phyloP scores from a whole-genome alignment of 1,140 invertebrate genomes.

The Pogonus chalceus region DNA sequence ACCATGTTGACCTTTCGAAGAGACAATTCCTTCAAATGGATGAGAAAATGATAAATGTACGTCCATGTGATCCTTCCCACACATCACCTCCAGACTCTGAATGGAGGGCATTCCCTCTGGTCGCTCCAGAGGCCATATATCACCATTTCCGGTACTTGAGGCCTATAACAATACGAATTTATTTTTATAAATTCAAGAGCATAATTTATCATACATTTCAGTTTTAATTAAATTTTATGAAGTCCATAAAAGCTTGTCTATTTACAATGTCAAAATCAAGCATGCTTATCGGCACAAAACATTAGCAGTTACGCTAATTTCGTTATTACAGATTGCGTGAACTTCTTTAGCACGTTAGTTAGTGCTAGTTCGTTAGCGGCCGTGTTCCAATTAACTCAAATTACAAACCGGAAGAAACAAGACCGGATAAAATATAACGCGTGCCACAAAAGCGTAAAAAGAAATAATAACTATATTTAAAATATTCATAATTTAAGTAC shows the following conservation, averaged over 20 bases:
- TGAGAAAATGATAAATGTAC: slow-evolving; percentile 84
- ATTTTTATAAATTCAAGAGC: no score
- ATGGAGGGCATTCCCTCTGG: slow-evolving; percentile 74
- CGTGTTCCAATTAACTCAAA: no score
- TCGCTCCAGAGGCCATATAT: slow-evolving; percentile 68
- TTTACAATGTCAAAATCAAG: no score
- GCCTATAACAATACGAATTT: no score
- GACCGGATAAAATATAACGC: no score
- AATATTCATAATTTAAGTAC: no score
- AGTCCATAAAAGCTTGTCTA: no score
- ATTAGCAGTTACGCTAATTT: not conserved
- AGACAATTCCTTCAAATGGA: slow-evolving; percentile 87
- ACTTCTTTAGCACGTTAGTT: not conserved
- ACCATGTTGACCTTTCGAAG: slow-evolving; percentile 79
- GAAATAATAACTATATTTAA: no score
- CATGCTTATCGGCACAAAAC: not conserved
- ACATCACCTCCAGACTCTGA: slow-evolving; percentile 81
- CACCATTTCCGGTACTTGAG: slow-evolving; percentile 33
- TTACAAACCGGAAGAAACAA: no score
- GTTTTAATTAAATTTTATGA: no score
- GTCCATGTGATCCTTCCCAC: slow-evolving; percentile 88
- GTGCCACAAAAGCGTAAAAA: no score
- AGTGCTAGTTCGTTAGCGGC: not conserved
- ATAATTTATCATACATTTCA: no score
- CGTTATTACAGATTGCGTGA: not conserved